Conservation (phyloP, 2,797 vertebrate species). For the Parauchenoglanis ngamensis region DNA sequence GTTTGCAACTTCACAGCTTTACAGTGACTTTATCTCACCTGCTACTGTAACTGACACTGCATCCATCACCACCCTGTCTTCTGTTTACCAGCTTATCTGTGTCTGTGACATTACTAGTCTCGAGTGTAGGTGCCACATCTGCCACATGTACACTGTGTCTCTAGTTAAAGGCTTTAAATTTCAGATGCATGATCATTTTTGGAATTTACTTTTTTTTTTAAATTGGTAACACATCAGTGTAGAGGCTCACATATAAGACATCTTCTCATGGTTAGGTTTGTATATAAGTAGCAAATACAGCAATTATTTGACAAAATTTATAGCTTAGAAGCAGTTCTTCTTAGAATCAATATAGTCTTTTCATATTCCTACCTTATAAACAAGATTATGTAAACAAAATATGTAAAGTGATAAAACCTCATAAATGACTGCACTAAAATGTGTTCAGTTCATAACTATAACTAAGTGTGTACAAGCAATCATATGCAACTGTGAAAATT, state of each 20-base stretch:
- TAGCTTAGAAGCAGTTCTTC: neutral
- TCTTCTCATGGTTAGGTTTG: neutral
- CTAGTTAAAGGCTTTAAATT: neutral
- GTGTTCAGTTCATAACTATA: neutral
- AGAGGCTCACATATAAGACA: neutral
- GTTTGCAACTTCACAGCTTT: conserved; percentile 53
- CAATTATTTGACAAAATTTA: neutral
- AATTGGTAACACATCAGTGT: neutral
- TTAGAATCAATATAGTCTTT: neutral
- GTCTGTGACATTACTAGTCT: conserved; percentile 26
- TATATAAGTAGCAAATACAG: neutral
- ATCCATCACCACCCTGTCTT: conserved; percentile 43
- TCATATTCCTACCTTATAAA: neutral
- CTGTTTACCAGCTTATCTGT: conserved; percentile 28
- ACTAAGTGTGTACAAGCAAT: too few species aligned
- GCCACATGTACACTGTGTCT: neutral
- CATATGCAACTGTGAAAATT: neutral
- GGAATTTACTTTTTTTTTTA: neutral
- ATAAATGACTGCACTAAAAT: neutral
- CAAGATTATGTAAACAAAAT: neutral
- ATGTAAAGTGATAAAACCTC: neutral
- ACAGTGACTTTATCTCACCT: conserved; percentile 52
- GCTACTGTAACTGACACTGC: conserved; percentile 44
- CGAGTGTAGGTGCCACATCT: conserved; percentile 18
- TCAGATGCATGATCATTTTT: neutral